These are phyloP conservation scores for Trachelus iudaicus DNA, from an alignment of 2,888 invertebrate genomes.

Conservation along the genomic window DNA sequence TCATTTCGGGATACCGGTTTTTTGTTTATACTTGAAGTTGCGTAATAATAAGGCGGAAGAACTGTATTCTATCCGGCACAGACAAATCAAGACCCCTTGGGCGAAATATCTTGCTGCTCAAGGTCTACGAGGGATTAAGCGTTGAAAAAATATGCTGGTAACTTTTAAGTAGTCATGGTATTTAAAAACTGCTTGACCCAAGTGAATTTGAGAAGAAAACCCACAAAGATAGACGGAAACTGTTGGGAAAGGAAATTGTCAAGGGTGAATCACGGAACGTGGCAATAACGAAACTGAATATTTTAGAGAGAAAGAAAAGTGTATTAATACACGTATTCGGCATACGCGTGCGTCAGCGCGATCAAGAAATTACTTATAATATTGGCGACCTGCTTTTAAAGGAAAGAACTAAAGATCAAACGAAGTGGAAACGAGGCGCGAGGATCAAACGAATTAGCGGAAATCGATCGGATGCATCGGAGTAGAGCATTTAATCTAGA, in stretches of 20 bases:
- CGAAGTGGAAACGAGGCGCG: neutral
- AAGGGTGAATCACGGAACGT: neutral
- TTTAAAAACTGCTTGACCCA: neutral
- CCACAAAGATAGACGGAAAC: neutral
- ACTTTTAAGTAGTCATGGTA: neutral
- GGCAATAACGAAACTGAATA: neutral
- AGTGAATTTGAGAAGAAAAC: neutral
- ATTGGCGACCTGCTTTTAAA: neutral
- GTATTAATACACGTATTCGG: neutral
- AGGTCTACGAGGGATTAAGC: neutral
- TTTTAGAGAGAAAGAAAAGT: neutral
- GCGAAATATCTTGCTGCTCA: neutral
- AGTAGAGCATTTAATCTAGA: neutral
- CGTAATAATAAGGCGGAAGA: neutral
- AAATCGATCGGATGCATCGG: neutral
- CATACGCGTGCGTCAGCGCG: neutral
- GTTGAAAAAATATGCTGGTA: neutral
- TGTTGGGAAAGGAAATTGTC: neutral
- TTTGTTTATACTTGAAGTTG: neutral
- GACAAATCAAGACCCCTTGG: neutral
- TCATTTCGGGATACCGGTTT: neutral
- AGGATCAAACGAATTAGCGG: neutral
- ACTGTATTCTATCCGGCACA: neutral
- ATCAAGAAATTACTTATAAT: neutral
- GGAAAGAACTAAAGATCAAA: neutral